These are phyloP conservation scores for Clinocottus analis DNA, from an alignment of 2,113 vertebrate species.

Conservation along the genomic window DNA sequence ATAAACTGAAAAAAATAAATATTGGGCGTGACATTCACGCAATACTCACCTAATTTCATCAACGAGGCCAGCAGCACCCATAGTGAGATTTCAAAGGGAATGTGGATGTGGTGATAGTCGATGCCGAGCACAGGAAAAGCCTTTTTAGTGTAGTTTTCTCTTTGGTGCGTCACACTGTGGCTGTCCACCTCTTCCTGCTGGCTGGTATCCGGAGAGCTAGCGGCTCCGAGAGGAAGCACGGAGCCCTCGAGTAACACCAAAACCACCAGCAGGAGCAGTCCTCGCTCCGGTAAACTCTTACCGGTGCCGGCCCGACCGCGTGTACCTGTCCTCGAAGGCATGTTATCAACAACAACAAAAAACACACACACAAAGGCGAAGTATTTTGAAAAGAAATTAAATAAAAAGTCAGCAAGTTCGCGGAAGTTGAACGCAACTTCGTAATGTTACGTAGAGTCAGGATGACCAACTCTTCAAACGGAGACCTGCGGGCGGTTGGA, in stretches of 20 bases:
- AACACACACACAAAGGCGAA: neutral
- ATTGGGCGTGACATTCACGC: neutral
- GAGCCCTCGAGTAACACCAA: slow-evolving; percentile 63
- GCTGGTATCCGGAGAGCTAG: slow-evolving; percentile 60
- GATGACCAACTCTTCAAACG: neutral
- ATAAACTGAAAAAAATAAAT: neutral
- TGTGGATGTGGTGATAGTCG: slow-evolving; percentile 84
- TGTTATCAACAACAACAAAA: slow-evolving; percentile 3
- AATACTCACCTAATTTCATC: slow-evolving; percentile 95
- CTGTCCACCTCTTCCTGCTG: accelerated
- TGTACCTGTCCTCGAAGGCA: slow-evolving; percentile 31
- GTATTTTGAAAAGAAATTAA: neutral
- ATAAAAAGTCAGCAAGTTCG: slow-evolving; percentile 29
- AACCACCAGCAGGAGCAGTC: slow-evolving; percentile 62
- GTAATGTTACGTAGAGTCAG: neutral
- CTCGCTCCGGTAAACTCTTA: slow-evolving; percentile 25
- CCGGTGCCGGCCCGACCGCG: slow-evolving; percentile 13
- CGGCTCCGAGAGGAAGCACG: slow-evolving; percentile 56
- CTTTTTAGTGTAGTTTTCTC: slow-evolving; percentile 78
- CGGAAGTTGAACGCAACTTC: slow-evolving; percentile 41
- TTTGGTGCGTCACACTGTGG: neutral
- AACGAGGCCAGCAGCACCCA: slow-evolving; percentile 96
- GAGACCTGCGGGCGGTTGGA: neutral
- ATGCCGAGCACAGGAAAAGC: slow-evolving; percentile 90
- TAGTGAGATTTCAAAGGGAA: slow-evolving; percentile 91